Conservation (phyloP, 2,888 invertebrate species). For the Sicus ferrugineus region DNA sequence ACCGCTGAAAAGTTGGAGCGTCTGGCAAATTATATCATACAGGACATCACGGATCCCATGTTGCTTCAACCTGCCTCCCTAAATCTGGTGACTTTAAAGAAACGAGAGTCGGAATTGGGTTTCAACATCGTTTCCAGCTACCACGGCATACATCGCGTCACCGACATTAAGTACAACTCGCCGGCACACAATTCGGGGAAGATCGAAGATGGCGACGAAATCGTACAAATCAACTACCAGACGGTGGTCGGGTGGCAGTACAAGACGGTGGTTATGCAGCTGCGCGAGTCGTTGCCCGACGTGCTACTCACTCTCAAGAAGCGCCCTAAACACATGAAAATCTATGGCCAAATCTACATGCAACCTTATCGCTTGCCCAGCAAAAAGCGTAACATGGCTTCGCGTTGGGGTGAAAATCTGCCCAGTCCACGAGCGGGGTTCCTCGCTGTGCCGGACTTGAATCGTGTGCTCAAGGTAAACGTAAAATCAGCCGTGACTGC, state of each 20-base stretch:
- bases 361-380: conserved; percentile 78
- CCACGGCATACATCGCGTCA: conserved; percentile 81
- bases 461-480: conserved; percentile 62
- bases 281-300: conserved; percentile 82
- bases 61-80: conserved; percentile 91
- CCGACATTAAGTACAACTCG: conserved; percentile 88
- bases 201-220: conserved; percentile 95
- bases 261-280: conserved; percentile 76
- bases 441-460: conserved; percentile 62
- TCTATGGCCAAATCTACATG: conserved; percentile 74
- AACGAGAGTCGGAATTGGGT: conserved; percentile 87
- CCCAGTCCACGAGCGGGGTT: conserved; percentile 73
- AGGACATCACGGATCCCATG: conserved; percentile 87
- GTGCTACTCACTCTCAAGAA: conserved; percentile 83
- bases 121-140: conserved; percentile 88
- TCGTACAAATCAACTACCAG: conserved; percentile 85
- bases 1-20: conserved; percentile 79
- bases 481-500: conserved; percentile 47
- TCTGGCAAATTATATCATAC: conserved; percentile 85
- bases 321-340: conserved; percentile 81
- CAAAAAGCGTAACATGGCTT: conserved; percentile 72
- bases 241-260: conserved; percentile 84
- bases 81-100: conserved; percentile 85
- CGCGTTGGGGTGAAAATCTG: conserved; percentile 75
- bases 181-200: conserved; percentile 92